Conservation (phyloP, 2,888 invertebrate genomes). For the Heliconius erato region DNA sequence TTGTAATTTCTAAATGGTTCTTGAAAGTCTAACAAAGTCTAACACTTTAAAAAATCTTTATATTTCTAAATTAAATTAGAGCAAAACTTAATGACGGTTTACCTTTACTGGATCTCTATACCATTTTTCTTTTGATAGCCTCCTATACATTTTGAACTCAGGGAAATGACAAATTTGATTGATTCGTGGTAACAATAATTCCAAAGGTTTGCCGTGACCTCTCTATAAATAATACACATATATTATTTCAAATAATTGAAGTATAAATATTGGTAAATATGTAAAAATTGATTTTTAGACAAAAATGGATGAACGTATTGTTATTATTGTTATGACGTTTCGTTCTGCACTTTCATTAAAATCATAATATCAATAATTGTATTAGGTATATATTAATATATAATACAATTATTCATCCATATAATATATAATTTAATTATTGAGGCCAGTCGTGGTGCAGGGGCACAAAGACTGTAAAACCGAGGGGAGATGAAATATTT, state of each 20-base stretch:
- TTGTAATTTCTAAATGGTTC: too few species aligned
- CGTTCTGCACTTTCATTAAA: too few species aligned
- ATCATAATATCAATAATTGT: too few species aligned
- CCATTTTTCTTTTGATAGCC: slow-evolving; percentile 72
- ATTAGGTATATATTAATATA: too few species aligned
- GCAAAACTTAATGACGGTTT: slow-evolving; percentile 27
- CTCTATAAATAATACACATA: slow-evolving; percentile 60
- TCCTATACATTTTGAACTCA: slow-evolving; percentile 69
- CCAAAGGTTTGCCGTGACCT: slow-evolving; percentile 66
- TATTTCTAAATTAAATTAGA: background rate
- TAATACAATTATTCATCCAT: too few species aligned
- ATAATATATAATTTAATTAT: too few species aligned
- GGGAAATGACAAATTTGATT: slow-evolving; percentile 63
- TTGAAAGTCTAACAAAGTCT: too few species aligned
- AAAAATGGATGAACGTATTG: background rate
- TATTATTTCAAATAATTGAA: background rate
- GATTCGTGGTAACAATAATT: slow-evolving; percentile 69
- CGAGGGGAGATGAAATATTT: too few species aligned
- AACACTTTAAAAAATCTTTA: background rate
- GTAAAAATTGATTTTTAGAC: background rate
- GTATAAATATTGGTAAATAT: background rate
- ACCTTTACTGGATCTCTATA: slow-evolving; percentile 79
- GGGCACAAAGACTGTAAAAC: too few species aligned
- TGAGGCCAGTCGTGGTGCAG: too few species aligned
- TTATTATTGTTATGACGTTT: too few species aligned